Percentiles rank a stretch among this genome's conserved stretches.
Conservation (phyloP, 2,888 invertebrate genomes). For the Galerucella nymphaeae region DNA sequence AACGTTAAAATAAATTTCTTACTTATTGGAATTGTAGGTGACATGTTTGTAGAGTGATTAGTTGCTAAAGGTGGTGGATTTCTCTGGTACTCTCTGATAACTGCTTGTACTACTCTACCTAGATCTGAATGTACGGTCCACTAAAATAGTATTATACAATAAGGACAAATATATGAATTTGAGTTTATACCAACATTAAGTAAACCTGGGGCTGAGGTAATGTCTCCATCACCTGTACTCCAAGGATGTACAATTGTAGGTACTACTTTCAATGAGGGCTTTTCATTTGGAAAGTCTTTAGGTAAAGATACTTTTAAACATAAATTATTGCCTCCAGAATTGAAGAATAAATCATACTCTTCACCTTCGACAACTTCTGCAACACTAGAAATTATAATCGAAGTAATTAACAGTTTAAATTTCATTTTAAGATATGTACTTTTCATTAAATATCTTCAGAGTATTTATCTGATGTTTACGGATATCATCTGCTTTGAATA, state of each 20-base stretch:
- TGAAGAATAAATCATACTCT: constrained; percentile 80
- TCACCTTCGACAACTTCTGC: constrained; percentile 76
- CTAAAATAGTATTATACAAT: constrained; percentile 57
- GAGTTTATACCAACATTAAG: constrained; percentile 69
- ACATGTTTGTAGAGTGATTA: constrained; percentile 45
- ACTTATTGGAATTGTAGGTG: constrained; percentile 55
- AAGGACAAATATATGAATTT: neutral
- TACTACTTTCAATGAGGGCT: constrained; percentile 75
- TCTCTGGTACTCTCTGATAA: constrained; percentile 81
- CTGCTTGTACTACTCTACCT: constrained; percentile 83
- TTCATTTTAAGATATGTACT: constrained; percentile 65
- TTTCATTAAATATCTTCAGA: constrained; percentile 84
- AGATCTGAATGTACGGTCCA: constrained; percentile 83
- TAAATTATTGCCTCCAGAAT: constrained; percentile 73
- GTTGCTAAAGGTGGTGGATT: constrained; percentile 67
- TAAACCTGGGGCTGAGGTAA: constrained; percentile 79
- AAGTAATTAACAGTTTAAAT: constrained; percentile 14
- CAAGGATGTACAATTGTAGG: constrained; percentile 78
- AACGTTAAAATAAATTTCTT: constrained; percentile 21
- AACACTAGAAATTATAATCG: constrained; percentile 67
- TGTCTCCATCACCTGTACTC: constrained; percentile 77
- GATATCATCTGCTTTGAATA: constrained; percentile 69
- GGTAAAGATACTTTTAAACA: constrained; percentile 74
- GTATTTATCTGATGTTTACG: constrained; percentile 84
- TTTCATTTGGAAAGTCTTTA: constrained; percentile 80